phyloP scores from a whole-genome alignment of 2,797 vertebrate species.

The Brotula barbata region DNA sequence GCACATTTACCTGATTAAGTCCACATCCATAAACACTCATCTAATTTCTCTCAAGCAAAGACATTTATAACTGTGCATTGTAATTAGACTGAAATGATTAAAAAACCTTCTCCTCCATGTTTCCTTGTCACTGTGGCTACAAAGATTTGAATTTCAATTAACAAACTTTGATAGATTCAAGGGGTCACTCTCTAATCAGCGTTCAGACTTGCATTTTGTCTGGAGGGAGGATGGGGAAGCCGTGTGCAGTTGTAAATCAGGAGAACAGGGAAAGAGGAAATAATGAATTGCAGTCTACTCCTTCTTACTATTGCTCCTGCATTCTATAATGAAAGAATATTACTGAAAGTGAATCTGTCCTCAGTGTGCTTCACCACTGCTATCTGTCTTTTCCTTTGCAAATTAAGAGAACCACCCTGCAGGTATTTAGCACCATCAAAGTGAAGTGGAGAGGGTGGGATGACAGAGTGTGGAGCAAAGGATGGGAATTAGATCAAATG shows the following conservation, averaged over 20 bases:
- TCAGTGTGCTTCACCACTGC: slow-evolving; percentile 20
- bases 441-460: slow-evolving; percentile 5
- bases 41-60: slow-evolving; percentile 55
- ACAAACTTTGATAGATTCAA: slow-evolving; percentile 63
- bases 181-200: slow-evolving; percentile 64
- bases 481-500: slow-evolving; percentile 15
- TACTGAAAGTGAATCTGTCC: slow-evolving; percentile 31
- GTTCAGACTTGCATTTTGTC: slow-evolving; percentile 36
- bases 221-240: slow-evolving; percentile 27
- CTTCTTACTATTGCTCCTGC: slow-evolving; percentile 16
- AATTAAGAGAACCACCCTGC: slow-evolving; percentile 32
- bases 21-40: slow-evolving; percentile 63
- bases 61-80: slow-evolving; percentile 66
- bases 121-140: slow-evolving; percentile 53
- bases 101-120: slow-evolving; percentile 38
- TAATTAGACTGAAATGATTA: slow-evolving; percentile 69
- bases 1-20: slow-evolving; percentile 67
- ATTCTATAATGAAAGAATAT: slow-evolving; percentile 25
- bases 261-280: slow-evolving; percentile 27
- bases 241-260: slow-evolving; percentile 43
- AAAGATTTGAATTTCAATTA: slow-evolving; percentile 73
- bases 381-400: slow-evolving; percentile 6
- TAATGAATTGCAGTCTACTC: slow-evolving; percentile 35
- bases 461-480: slow-evolving; percentile 4
- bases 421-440: slow-evolving; percentile 28